Conservation (phyloP, 2,113 vertebrate species). For the Notothenia rossii region DNA sequence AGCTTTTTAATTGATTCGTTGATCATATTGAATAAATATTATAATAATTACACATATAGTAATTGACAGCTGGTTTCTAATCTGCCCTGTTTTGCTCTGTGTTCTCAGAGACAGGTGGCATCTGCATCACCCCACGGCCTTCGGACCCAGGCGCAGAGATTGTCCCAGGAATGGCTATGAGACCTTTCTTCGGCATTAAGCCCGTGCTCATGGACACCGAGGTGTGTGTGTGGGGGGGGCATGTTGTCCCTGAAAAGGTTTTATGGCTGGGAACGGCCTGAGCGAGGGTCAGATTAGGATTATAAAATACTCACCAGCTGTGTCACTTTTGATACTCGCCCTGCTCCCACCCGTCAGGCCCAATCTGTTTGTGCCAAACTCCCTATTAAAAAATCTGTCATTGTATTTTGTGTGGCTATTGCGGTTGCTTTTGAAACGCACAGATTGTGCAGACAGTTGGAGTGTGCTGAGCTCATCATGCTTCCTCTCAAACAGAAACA, state of each 20-base stretch:
- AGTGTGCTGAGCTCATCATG: conserved; percentile 40
- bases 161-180: conserved; percentile 88
- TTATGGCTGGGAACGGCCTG: conserved; percentile 39
- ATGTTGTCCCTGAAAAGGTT: conserved; percentile 15
- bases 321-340: conserved; percentile 69
- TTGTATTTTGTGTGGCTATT: conserved; percentile 13
- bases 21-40: background rate
- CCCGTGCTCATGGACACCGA: conserved; percentile 85
- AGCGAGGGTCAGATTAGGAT: conserved; percentile 72
- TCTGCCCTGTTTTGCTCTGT: conserved; percentile 39
- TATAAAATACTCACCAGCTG: conserved; percentile 73
- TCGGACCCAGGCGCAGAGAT: conserved; percentile 85
- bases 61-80: background rate
- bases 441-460: conserved; percentile 76
- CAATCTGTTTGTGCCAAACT: conserved; percentile 39
- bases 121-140: conserved; percentile 86
- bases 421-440: conserved; percentile 35
- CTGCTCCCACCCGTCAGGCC: conserved; percentile 40
- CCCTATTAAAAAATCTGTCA: conserved; percentile 45
- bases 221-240: conserved; percentile 62
- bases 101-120: conserved; percentile 86
- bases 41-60: background rate
- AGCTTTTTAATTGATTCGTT: background rate
- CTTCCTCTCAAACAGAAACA: conserved; percentile 1
- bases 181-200: conserved; percentile 87